Evolutionary conservation across 2,113 vertebrate genomes (phyloP).

Genomic region (Mirounga angustirostris): DNA sequence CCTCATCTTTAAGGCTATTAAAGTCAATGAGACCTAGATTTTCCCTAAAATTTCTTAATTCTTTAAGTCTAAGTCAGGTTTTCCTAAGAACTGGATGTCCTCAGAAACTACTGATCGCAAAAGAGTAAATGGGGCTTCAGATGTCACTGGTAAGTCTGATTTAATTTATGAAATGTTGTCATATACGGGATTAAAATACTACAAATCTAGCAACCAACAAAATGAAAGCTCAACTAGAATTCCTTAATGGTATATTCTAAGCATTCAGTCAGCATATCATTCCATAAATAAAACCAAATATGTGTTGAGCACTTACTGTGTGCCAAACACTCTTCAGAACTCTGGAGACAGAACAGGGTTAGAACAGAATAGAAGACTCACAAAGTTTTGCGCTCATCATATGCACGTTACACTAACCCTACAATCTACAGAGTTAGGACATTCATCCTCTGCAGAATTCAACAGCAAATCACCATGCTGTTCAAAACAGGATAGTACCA

Average conservation of each 20-base stretch:
- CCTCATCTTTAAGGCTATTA: not conserved
- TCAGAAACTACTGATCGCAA: constrained; percentile 78
- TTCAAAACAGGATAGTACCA: accelerated
- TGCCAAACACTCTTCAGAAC: not conserved
- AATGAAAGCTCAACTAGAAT: not conserved
- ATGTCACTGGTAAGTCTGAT: constrained; percentile 81
- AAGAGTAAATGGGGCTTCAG: constrained; percentile 79
- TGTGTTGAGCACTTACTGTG: not conserved
- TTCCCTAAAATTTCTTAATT: constrained; percentile 43
- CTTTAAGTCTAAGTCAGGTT: constrained; percentile 18
- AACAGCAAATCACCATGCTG: no score
- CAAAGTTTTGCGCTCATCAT: no score
- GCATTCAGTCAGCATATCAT: not conserved
- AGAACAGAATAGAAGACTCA: not conserved
- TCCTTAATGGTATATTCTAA: not conserved
- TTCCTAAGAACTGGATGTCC: not conserved
- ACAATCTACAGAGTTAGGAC: not conserved
- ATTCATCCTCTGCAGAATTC: not conserved
- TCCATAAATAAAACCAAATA: not conserved
- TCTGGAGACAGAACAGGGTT: not conserved
- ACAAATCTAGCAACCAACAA: constrained; percentile 78
- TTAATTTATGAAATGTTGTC: constrained; percentile 80
- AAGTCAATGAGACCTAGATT: not conserved
- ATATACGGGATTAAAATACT: constrained; percentile 81
- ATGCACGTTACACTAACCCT: not conserved